Conservation (phyloP, 2,113 vertebrate species). For the Hydropotes inermis region DNA sequence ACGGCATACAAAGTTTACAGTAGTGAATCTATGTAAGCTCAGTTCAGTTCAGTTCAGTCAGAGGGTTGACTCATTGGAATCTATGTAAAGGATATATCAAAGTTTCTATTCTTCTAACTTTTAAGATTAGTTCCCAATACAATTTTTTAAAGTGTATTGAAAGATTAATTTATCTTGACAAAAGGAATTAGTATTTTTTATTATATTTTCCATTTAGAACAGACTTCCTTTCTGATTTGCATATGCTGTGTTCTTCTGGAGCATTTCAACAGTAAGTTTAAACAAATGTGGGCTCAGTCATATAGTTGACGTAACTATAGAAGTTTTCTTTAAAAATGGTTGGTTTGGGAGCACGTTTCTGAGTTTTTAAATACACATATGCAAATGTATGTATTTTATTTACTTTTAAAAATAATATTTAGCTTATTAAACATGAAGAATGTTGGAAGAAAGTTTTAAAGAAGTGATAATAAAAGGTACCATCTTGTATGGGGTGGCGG, state of each 20-base stretch:
- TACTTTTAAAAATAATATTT: background rate
- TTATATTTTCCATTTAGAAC: background rate
- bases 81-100: background rate
- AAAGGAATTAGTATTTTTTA: background rate
- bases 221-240: background rate
- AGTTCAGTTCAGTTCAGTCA: too few species aligned
- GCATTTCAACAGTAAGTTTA: background rate
- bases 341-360: background rate
- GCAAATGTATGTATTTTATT: background rate
- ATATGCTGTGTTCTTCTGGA: background rate
- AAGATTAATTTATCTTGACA: background rate
- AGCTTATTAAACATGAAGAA: background rate
- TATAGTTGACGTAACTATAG: background rate
- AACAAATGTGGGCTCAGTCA: background rate
- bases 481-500: background rate
- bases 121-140: background rate
- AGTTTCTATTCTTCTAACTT: background rate
- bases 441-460: background rate
- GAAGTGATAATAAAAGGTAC: background rate
- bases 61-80: background rate
- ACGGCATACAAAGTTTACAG: background rate
- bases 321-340: background rate
- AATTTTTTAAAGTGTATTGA: background rate
- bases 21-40: background rate
- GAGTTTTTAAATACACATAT: background rate